Percentiles rank a stretch among this genome's conserved stretches.
Evolutionary conservation across 2,797 vertebrate genomes (phyloP).

Genomic region (Malurus splendens): DNA sequence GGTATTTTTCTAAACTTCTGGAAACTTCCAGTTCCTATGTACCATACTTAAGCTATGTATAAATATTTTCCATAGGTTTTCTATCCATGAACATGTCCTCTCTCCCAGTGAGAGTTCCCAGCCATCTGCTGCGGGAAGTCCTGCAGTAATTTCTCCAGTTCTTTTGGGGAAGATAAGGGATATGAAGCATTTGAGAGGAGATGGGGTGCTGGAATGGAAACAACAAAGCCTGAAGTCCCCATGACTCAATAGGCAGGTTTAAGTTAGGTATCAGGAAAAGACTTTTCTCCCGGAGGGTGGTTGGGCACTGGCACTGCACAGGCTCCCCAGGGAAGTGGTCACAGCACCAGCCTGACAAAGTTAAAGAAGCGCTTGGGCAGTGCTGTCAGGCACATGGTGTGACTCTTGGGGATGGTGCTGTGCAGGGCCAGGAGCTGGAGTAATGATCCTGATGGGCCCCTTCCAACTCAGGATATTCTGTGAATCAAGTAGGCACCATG

Average conservation of each 20-base stretch:
- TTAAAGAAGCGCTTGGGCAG: not conserved
- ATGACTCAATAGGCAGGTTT: not conserved
- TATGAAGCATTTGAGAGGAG: not conserved
- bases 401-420: not conserved
- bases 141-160: not conserved
- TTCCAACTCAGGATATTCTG: not conserved
- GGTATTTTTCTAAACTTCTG: not conserved
- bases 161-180: not conserved
- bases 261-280: not conserved
- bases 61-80: not conserved
- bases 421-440: not conserved
- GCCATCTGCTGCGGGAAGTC: not conserved
- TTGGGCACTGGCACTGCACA: not conserved
- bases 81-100: not conserved
- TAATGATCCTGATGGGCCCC: not conserved
- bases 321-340: not conserved
- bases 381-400: not conserved
- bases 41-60: not conserved
- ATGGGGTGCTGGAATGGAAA: not conserved
- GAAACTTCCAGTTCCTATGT: not conserved
- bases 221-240: not conserved
- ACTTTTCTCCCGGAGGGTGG: not conserved
- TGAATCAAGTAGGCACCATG: not conserved
- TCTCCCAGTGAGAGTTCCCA: rapidly evolving
- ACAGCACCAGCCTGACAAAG: not conserved